A percentile compares a stretch with the other conserved stretches of the same genome.
Conservation (phyloP, 1,140 invertebrate genomes). For the Cephus cinctus region DNA sequence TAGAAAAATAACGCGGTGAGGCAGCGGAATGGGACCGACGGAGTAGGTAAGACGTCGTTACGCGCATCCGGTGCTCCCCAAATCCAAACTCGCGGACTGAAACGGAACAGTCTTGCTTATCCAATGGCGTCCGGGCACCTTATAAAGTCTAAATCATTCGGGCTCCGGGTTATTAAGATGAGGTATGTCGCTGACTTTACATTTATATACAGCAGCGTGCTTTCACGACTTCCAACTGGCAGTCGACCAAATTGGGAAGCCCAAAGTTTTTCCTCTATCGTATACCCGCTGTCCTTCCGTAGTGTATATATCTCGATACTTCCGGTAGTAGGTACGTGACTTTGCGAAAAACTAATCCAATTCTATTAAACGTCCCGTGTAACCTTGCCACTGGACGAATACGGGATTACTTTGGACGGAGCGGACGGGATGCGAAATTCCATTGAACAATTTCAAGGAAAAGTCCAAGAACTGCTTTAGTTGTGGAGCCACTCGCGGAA, state of each 20-base stretch:
- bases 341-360: constrained; percentile 32
- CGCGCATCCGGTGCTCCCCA: constrained; percentile 46
- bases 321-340: constrained; percentile 23
- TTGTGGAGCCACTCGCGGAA: not conserved
- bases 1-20: constrained; percentile 51
- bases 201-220: constrained; percentile 33
- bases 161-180: constrained; percentile 42
- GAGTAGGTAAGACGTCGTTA: constrained; percentile 56
- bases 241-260: constrained; percentile 51
- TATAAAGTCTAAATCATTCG: constrained; percentile 49
- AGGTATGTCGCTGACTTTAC: constrained; percentile 32
- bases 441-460: not conserved
- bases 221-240: constrained; percentile 35
- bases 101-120: constrained; percentile 21
- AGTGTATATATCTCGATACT: constrained; percentile 22
- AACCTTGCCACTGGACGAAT: no score
- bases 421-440: constrained; percentile 11
- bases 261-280: constrained; percentile 24
- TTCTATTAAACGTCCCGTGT: constrained; percentile 21
- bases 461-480: not conserved
- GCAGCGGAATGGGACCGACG: constrained; percentile 33
- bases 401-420: constrained; percentile 9
- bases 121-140: constrained; percentile 26
- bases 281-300: constrained; percentile 22
- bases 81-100: constrained; percentile 31